phyloP scores from a whole-genome alignment of 2,113 vertebrate species.

The Morone saxatilis region DNA sequence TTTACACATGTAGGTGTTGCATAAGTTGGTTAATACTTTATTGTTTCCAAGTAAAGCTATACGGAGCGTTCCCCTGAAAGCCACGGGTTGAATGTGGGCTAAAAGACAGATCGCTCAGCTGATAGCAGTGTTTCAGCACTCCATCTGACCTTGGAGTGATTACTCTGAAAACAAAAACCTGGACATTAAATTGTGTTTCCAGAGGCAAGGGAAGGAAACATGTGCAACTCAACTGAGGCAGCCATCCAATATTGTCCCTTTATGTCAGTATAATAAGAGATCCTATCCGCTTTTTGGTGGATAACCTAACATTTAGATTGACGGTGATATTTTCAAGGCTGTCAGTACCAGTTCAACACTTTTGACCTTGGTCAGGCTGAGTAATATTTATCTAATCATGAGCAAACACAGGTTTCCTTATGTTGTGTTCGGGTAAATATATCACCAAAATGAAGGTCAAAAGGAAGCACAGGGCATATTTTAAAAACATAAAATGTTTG shows the following conservation, averaged over 20 bases:
- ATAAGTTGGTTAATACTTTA: conserved; percentile 72
- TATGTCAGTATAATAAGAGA: conserved; percentile 22
- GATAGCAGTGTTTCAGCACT: conserved; percentile 77
- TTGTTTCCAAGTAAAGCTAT: conserved; percentile 64
- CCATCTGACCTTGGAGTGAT: conserved; percentile 77
- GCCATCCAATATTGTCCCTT: conserved; percentile 39
- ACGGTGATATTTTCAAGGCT: conserved; percentile 18
- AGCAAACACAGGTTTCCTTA: conserved; percentile 13
- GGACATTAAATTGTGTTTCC: conserved; percentile 65
- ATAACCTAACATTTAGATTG: conserved; percentile 8
- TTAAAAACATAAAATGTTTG: background rate
- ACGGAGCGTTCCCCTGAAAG: conserved; percentile 52
- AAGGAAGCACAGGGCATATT: background rate
- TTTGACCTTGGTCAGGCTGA: conserved; percentile 8
- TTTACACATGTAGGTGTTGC: conserved; percentile 44
- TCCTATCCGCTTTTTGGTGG: background rate
- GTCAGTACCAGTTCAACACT: conserved; percentile 3
- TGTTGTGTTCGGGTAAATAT: background rate
- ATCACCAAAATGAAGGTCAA: conserved; percentile 20
- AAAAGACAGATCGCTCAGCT: conserved; percentile 71
- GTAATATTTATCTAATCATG: conserved; percentile 19
- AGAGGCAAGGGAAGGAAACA: conserved; percentile 33
- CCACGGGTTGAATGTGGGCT: conserved; percentile 55
- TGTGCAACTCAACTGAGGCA: conserved; percentile 38
- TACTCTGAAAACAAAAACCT: conserved; percentile 80